phyloP scores from a whole-genome alignment of 2,888 invertebrate genomes.

The Buathra laborator region DNA sequence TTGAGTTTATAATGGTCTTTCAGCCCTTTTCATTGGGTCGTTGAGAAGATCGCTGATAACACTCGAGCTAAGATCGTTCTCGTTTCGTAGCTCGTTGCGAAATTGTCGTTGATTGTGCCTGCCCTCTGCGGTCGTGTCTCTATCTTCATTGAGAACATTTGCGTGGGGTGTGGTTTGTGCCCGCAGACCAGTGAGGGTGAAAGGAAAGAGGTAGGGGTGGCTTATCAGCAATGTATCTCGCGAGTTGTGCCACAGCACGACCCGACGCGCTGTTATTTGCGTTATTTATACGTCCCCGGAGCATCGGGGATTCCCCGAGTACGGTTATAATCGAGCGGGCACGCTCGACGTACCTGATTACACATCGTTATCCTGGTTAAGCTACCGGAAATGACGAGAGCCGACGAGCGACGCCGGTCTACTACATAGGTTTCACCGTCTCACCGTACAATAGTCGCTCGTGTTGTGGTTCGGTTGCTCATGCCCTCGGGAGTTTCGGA shows the following conservation, averaged over 20 bases:
- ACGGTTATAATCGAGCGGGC: constrained; percentile 80
- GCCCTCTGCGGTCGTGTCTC: constrained; percentile 31
- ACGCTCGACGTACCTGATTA: constrained; percentile 81
- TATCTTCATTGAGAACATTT: constrained; percentile 9
- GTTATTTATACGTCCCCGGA: constrained; percentile 84
- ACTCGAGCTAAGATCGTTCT: constrained; percentile 57
- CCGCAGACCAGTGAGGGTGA: constrained; percentile 30
- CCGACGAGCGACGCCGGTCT: constrained; percentile 69
- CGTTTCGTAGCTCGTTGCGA: constrained; percentile 51
- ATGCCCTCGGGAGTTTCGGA: constrained; percentile 62
- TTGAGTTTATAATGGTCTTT: constrained; percentile 49
- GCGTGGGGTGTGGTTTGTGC: constrained; percentile 27
- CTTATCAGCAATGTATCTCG: constrained; percentile 76
- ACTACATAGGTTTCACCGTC: constrained; percentile 46
- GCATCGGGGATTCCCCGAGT: constrained; percentile 74
- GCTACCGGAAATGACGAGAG: constrained; percentile 82
- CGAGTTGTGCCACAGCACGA: constrained; percentile 57
- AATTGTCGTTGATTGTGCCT: constrained; percentile 68
- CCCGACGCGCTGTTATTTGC: constrained; percentile 79
- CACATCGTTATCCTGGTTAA: constrained; percentile 83
- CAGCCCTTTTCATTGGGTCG: constrained; percentile 48
- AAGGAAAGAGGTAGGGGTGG: constrained; percentile 58
- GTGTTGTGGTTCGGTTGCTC: constrained; percentile 42
- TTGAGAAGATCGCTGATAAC: constrained; percentile 60
- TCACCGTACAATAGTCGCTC: constrained; percentile 26